A percentile compares a stretch with the other conserved stretches of the same genome.
Evolutionary conservation across 1,140 invertebrate genomes (phyloP).

Genomic region (Danaus melanippus): DNA sequence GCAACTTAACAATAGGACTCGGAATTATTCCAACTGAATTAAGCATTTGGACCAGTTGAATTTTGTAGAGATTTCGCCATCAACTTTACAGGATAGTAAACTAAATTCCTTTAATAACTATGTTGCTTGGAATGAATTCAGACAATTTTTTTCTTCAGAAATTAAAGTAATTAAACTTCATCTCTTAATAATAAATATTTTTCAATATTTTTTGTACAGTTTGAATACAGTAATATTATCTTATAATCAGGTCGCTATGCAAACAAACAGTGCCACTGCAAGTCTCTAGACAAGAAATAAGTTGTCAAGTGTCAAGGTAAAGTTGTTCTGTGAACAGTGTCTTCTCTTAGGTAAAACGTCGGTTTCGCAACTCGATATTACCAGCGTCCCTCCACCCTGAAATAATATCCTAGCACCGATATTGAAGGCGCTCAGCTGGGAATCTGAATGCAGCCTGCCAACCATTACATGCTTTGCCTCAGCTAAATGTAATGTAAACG

Average conservation of each 20-base stretch:
- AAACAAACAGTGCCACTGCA: conserved; percentile 57
- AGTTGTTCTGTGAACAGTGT: conserved; percentile 60
- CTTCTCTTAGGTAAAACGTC: conserved; percentile 65
- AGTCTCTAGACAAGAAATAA: conserved; percentile 67
- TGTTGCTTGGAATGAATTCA: conserved; percentile 16
- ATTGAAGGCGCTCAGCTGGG: conserved; percentile 51
- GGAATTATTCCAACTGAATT: conserved; percentile 65
- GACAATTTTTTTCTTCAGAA: too few relatives aligned
- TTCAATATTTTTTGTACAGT: too few relatives aligned
- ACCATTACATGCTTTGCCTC: conserved; percentile 37
- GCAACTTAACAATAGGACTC: conserved; percentile 66
- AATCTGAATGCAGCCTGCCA: conserved; percentile 45
- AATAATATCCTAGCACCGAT: conserved; percentile 65
- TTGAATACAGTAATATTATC: too few relatives aligned
- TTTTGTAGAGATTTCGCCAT: conserved; percentile 54
- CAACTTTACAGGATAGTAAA: conserved; percentile 50
- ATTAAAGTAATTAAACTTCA: too few relatives aligned
- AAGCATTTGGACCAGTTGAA: conserved; percentile 59
- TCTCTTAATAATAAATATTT: too few relatives aligned
- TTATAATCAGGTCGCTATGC: conserved; percentile 53
- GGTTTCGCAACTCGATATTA: conserved; percentile 68
- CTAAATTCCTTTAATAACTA: conserved; percentile 31
- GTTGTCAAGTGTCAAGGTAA: conserved; percentile 68
- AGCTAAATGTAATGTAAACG: conserved; percentile 54
- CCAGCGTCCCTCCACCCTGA: conserved; percentile 43